Evolutionary conservation across 1,140 invertebrate genomes (phyloP), one percentile per base, ranked within the genome.

Genomic region (Ladona fulva): DNA sequence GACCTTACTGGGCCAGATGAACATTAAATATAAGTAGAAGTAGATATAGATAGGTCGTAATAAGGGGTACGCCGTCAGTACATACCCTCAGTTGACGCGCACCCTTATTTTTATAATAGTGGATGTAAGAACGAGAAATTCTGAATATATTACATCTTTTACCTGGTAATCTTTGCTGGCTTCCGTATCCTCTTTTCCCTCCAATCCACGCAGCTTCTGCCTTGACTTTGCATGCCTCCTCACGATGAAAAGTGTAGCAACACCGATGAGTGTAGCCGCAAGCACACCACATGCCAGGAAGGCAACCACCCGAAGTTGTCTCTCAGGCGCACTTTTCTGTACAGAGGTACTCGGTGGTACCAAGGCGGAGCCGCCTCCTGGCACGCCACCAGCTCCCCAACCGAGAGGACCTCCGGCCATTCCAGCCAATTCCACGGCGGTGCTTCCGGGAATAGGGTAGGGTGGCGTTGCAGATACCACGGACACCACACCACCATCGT

Each of bases 101-200:
- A 5, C 3, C 1, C 8, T 1, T 37, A 37, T 37, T 37, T 37
- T 5, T 5, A 37, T 37, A 37, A 37, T 37, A 37, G 3, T 8
- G 29, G 29, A 37, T 37, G 8, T 37, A 37, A 37, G 29, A 37
- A 37, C 8, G 29, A 37, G n/a, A n/a, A n/a, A n/a, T n/a, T n/a
- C n/a, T n/a, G n/a, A n/a, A n/a, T n/a, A n/a, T n/a, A n/a, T n/a
- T 37, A 37, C 8, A 37, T 37, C 3, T 37, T 37, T 78, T 81
- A 92, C 92, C 88, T 98, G 95, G 84, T 99, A 99, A 81, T 98
- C 96, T 82, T 95, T 94, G 74, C 93, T 96, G 8, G 94, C 93
- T 86, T 98, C 96, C 0, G 93, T 91, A 78, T 96, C 52, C 8
- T 75, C 95, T 0, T 90, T 89, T n/a, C 89, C 89, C 0, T 89